Percentiles rank a stretch among this genome's conserved stretches.
phyloP scores from a whole-genome alignment of 23 tunicate genomes.

The Botrylloides violaceus region DNA sequence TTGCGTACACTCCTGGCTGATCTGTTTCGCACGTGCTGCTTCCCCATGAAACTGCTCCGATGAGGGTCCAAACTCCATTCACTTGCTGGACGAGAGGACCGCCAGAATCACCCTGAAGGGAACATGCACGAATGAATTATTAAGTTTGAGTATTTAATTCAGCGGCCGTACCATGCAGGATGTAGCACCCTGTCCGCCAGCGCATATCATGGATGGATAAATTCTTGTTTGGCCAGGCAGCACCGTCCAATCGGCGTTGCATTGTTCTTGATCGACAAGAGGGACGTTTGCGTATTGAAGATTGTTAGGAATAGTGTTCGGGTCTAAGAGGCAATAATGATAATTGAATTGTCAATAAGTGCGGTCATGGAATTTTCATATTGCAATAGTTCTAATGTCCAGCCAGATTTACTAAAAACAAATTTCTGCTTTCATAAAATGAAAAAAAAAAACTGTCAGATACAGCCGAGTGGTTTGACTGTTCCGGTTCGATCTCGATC shows the following conservation, averaged over 20 bases:
- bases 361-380: conserved; percentile 17
- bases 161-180: conserved; percentile 39
- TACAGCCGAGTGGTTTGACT: too few species aligned
- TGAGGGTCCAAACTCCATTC: conserved; percentile 38
- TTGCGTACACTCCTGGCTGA: conserved; percentile 45
- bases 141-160: not conserved
- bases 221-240: conserved; percentile 24
- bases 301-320: conserved; percentile 39
- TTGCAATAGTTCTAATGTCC: too few species aligned
- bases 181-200: conserved; percentile 62
- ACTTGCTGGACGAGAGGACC: conserved; percentile 77
- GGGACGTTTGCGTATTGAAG: conserved; percentile 39
- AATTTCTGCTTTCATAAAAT: too few species aligned
- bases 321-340: not conserved
- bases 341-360: conserved; percentile 19
- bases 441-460: too few species aligned
- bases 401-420: too few species aligned
- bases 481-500: too few species aligned
- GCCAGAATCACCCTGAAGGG: conserved; percentile 83
- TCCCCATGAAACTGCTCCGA: conserved; percentile 86
- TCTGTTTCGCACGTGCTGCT: conserved; percentile 34
- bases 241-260: conserved; percentile 37
- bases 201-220: conserved; percentile 45
- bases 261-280: conserved; percentile 21
- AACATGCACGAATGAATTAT: not conserved